phyloP scores from a whole-genome alignment of 2,888 invertebrate genomes.

The Ectemnius lituratus region DNA sequence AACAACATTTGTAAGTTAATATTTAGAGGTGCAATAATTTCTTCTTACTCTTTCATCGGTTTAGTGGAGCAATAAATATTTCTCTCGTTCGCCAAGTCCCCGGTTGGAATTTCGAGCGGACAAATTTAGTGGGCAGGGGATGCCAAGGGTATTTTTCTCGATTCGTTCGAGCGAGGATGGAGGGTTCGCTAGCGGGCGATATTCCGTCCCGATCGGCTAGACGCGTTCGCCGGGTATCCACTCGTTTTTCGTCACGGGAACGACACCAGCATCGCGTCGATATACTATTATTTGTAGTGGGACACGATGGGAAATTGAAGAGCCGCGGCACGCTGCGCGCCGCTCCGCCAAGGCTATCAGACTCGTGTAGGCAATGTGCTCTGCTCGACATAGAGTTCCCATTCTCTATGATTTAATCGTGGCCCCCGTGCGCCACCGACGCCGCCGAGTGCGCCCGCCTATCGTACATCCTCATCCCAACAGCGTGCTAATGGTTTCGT shows the following conservation, averaged over 20 bases:
- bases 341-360: background rate
- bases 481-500: constrained; percentile 1
- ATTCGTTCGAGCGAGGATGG: too few relatives aligned
- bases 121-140: too few relatives aligned
- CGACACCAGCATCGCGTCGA: background rate
- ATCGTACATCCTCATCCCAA: background rate
- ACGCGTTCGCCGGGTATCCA: background rate
- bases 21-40: too few relatives aligned
- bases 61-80: too few relatives aligned
- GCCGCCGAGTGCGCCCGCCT: background rate
- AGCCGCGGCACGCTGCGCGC: background rate
- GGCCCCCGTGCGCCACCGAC: background rate
- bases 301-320: background rate
- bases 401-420: constrained; percentile 1
- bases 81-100: too few relatives aligned
- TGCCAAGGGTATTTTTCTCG: too few relatives aligned
- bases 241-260: constrained; percentile 5
- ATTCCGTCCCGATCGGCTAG: too few relatives aligned
- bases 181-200: too few relatives aligned
- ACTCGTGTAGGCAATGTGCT: constrained; percentile 1
- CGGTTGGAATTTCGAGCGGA: too few relatives aligned
- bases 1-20: too few relatives aligned
- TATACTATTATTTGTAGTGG: background rate
- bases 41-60: too few relatives aligned
- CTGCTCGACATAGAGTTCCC: background rate